These are phyloP conservation scores for Mactromeris polynyma DNA, from an alignment of 2,888 invertebrate genomes.

Conservation along the genomic window DNA sequence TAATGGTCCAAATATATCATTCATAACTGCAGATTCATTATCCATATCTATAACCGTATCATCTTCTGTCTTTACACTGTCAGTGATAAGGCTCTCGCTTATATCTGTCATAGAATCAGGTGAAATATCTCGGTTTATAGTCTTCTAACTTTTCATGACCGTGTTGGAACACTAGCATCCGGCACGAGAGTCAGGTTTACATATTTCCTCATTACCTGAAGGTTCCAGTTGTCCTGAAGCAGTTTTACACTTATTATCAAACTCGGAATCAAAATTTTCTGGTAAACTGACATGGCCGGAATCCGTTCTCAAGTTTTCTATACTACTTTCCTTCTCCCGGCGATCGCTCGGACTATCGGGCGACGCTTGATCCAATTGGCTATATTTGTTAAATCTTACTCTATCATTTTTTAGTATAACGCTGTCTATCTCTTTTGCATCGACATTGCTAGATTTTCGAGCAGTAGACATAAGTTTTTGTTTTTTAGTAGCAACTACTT, in stretches of 20 bases:
- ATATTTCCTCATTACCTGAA: background rate
- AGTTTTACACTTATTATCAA: constrained; percentile 7
- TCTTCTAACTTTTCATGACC: constrained; percentile 22
- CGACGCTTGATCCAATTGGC: background rate
- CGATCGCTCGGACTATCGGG: background rate
- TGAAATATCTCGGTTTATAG: constrained; percentile 49
- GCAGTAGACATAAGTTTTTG: background rate
- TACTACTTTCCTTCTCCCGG: background rate
- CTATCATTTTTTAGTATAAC: background rate
- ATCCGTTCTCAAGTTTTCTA: constrained; percentile 47
- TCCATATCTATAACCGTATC: constrained; percentile 44
- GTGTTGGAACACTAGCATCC: background rate
- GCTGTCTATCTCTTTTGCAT: background rate
- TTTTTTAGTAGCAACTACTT: background rate
- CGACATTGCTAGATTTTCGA: background rate
- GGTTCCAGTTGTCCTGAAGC: background rate
- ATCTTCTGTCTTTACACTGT: constrained; percentile 55
- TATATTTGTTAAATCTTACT: background rate
- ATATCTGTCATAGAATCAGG: constrained; percentile 66
- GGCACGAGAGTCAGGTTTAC: background rate
- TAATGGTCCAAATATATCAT: constrained; percentile 36
- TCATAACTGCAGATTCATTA: constrained; percentile 21
- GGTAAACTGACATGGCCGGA: constrained; percentile 60
- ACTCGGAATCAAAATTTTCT: constrained; percentile 37
- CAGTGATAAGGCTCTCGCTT: constrained; percentile 64